phyloP scores from a whole-genome alignment of 1,140 invertebrate species.

The Phymorhynchus buccinoides region DNA sequence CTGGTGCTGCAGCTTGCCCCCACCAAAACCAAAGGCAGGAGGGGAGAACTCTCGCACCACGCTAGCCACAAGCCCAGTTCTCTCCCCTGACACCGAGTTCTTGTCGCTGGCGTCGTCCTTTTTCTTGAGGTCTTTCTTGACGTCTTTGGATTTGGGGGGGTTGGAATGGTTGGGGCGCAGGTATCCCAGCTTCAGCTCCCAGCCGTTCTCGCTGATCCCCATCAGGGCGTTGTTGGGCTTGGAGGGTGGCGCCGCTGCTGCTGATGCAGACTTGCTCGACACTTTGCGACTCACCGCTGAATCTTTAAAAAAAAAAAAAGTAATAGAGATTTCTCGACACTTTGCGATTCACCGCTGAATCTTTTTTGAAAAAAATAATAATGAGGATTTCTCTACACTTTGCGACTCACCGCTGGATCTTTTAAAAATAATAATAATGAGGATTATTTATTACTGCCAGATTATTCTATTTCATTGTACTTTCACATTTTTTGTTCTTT shows the following conservation, averaged over 20 bases:
- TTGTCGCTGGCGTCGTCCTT: not conserved
- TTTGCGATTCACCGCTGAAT: too few species aligned
- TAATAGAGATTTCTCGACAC: too few species aligned
- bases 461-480: too few species aligned
- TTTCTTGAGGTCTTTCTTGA: not conserved
- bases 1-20: not conserved
- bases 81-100: not conserved
- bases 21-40: not conserved
- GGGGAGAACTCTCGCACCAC: constrained; percentile 17
- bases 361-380: too few species aligned
- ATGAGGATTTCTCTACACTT: too few species aligned
- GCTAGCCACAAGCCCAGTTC: not conserved
- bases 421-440: too few species aligned
- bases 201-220: not conserved
- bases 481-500: too few species aligned
- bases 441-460: too few species aligned
- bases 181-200: constrained; percentile 9
- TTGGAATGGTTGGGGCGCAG: not conserved
- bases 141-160: not conserved
- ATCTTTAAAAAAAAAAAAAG: too few species aligned
- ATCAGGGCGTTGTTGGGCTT: not conserved
- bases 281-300: not conserved
- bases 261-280: too few species aligned
- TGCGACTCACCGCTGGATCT: not conserved
- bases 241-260: not conserved